These are phyloP conservation scores for Brachionus manjavacas DNA, from an alignment of 1,140 invertebrate genomes.

Conservation along the genomic window DNA sequence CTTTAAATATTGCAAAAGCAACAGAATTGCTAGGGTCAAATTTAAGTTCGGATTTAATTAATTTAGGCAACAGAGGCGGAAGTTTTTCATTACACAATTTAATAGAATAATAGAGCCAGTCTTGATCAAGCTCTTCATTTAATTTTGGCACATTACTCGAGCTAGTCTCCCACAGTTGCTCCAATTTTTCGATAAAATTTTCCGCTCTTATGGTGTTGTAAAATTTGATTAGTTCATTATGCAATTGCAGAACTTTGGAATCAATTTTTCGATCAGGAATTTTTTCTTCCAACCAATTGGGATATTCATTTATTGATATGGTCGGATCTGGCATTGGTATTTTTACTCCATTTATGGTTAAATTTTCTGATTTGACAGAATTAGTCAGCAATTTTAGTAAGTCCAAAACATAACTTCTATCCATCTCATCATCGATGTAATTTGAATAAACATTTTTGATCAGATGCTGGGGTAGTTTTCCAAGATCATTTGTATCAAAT, in stretches of 20 bases:
- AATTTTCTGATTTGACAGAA: background rate
- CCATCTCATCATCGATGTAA: constrained; percentile 31
- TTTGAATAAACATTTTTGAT: constrained; percentile 22
- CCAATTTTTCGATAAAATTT: constrained; percentile 26
- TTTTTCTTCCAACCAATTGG: constrained; percentile 23
- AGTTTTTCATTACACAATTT: constrained; percentile 28
- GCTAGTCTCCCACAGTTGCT: constrained; percentile 10
- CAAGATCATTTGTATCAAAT: background rate
- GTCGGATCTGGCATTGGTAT: background rate
- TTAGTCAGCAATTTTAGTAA: background rate
- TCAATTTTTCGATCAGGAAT: constrained; percentile 26
- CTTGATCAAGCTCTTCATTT: constrained; percentile 25
- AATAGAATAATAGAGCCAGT: constrained; percentile 34
- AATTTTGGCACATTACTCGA: constrained; percentile 21
- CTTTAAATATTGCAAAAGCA: background rate
- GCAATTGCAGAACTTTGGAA: constrained; percentile 7
- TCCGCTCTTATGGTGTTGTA: constrained; percentile 5
- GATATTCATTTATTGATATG: background rate
- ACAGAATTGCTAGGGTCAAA: background rate
- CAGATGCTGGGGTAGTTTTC: background rate
- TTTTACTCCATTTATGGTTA: background rate
- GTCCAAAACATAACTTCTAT: background rate
- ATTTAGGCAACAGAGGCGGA: background rate
- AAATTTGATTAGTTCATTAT: background rate
- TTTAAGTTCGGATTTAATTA: background rate